A percentile compares a stretch with the other conserved stretches of the same genome.
Conservation (phyloP, 1,140 invertebrate genomes). For the Frieseomelitta varia region DNA sequence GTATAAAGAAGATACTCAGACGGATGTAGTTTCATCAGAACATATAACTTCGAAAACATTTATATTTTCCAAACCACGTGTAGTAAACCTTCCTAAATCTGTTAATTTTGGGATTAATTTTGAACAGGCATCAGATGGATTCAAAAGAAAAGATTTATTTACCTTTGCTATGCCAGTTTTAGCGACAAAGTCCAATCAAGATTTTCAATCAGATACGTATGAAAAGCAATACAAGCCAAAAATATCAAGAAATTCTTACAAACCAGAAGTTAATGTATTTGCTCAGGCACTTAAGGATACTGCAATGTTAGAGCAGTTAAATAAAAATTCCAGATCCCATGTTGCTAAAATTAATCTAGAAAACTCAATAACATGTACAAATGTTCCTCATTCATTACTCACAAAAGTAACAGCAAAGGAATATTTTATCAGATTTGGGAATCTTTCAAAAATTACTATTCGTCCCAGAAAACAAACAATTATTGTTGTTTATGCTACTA, state of each 20-base stretch:
- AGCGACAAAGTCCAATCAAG: conserved; percentile 57
- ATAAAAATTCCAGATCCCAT: conserved; percentile 66
- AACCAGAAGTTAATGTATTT: conserved; percentile 61
- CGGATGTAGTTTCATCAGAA: background rate
- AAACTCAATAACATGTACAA: conserved; percentile 81
- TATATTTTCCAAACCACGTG: conserved; percentile 69
- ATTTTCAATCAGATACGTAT: background rate
- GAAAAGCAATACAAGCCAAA: conserved; percentile 59
- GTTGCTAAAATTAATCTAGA: conserved; percentile 55
- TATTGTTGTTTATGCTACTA: conserved; percentile 84
- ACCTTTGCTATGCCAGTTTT: conserved; percentile 62
- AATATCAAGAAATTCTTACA: conserved; percentile 52
- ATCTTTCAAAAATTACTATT: conserved; percentile 84
- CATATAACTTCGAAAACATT: conserved; percentile 48
- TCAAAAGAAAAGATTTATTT: conserved; percentile 26
- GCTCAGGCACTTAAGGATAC: conserved; percentile 63
- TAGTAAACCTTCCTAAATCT: conserved; percentile 57
- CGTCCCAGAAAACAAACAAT: conserved; percentile 84
- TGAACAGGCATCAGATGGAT: conserved; percentile 51
- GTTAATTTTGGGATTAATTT: conserved; percentile 40
- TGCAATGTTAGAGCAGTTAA: conserved; percentile 57
- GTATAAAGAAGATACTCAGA: background rate
- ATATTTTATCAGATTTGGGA: conserved; percentile 86
- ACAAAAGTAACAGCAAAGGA: conserved; percentile 83
- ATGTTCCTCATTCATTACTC: conserved; percentile 86